A percentile compares a stretch with the other conserved stretches of the same genome.
These are phyloP conservation scores for Habropoda laboriosa DNA, from an alignment of 1,140 invertebrate genomes.

Conservation along the genomic window DNA sequence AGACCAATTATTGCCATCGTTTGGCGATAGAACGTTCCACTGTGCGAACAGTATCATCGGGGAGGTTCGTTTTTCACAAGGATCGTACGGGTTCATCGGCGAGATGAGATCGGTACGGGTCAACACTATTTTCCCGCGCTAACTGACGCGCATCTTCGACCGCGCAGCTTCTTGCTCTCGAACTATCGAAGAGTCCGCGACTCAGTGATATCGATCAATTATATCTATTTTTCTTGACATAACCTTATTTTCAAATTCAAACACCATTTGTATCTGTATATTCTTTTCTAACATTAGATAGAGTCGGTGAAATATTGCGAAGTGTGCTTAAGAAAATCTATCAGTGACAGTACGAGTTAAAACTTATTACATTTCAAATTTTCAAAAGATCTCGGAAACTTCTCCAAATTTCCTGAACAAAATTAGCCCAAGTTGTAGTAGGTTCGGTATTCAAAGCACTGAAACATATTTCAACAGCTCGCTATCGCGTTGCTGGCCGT, in stretches of 20 bases:
- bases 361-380: not conserved
- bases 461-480: conserved; percentile 62
- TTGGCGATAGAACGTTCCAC: conserved; percentile 46
- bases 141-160: not conserved
- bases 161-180: not conserved
- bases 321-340: not conserved
- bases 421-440: not conserved
- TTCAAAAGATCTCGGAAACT: not conserved
- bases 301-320: not conserved
- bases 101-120: conserved; percentile 68
- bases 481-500: conserved; percentile 62
- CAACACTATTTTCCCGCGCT: not conserved
- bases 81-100: conserved; percentile 16
- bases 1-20: conserved; percentile 68
- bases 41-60: conserved; percentile 42
- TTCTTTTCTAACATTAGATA: not conserved
- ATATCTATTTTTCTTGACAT: no score
- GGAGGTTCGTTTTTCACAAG: conserved; percentile 18
- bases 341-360: not conserved
- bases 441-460: not conserved
- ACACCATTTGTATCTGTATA: not conserved
- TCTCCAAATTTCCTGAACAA: no score
- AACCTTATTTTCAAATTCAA: not conserved
- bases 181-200: not conserved
- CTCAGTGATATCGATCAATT: conserved; percentile 3